phyloP scores from a whole-genome alignment of 2,113 vertebrate genomes.

The Elephantulus edwardii region DNA sequence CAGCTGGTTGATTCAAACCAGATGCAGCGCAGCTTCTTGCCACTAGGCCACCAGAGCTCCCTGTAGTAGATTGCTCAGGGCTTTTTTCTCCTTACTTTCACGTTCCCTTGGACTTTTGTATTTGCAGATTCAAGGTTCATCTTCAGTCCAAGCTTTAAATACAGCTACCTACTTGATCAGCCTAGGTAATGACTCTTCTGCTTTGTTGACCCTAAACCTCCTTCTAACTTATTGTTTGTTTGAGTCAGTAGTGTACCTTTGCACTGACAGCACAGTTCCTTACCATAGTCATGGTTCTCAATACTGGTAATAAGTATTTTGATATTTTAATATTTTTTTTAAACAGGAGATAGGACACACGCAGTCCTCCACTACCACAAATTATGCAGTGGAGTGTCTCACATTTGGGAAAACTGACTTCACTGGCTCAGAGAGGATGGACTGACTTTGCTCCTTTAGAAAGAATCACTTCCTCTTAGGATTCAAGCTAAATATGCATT shows the following conservation, averaged over 20 bases:
- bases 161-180: neutral
- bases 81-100: neutral
- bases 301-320: too few relatives aligned
- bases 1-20: too few relatives aligned
- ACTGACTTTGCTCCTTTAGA: neutral
- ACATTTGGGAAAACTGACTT: too few relatives aligned
- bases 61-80: neutral
- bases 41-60: neutral
- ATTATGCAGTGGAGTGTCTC: too few relatives aligned
- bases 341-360: too few relatives aligned
- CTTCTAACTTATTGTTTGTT: neutral
- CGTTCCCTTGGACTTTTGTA: neutral
- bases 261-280: too few relatives aligned
- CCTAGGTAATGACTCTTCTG: neutral
- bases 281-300: too few relatives aligned
- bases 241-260: too few relatives aligned
- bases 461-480: slow-evolving; percentile 33
- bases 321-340: too few relatives aligned
- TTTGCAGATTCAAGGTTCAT: slow-evolving; percentile 4
- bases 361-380: too few relatives aligned
- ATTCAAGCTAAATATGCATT: slow-evolving; percentile 35
- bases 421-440: neutral
- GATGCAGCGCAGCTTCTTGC: too few relatives aligned
- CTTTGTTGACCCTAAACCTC: neutral
- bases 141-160: slow-evolving; percentile 8